Base-by-base conservation (phyloP, 2,113 vertebrate species). In the Seriola dumerili region DNA sequence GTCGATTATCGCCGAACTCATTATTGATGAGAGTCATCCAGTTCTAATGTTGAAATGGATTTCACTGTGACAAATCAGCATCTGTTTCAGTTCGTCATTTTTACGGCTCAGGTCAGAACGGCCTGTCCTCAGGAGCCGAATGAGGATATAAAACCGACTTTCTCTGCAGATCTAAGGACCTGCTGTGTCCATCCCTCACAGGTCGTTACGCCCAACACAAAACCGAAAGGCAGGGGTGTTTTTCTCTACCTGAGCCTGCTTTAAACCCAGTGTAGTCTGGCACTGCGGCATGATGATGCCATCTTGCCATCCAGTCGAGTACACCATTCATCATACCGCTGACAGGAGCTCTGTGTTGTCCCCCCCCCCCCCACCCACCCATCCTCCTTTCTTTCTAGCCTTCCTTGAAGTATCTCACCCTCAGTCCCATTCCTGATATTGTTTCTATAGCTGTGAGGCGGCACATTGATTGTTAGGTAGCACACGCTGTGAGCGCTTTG, bases 301-400 rank as follows among this genome's bases (percentile, higher is more conserved):
- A 34, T 83, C 72, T 78, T 50, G 29, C 62, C 72, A 70, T 66
- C 16, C 73, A 74, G 16, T 21, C 3, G 5, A 61, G 63, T 6
- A 19, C 63, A 52, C 38, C 79, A 76, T 87, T 82, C 78, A 89
- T 88, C 89, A 91, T 76, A 38, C 38, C 5, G 0, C 66, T 66
- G 83, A 86, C 83, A 72, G 73, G 36, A 75, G 34, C 4, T 34
- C 72, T 81, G 4, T 36, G 34, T 80, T 80, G 73, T 65, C 1
- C 25, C 50, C 21, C 19, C 19, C 10, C 50, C 12, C 29, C 3
- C 23, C n/a, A n/a, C n/a, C n/a, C 50, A 21, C 11, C 19, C 16
- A 48, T 10, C 25, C 6, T 14, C 36, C 64, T 57, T n/a, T 52
- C 50, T 73, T 44, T 61, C 48, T 29, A 23, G 32, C 23, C 25